Conservation (phyloP, 2,113 vertebrate genomes). For the Glaucomys volans region DNA sequence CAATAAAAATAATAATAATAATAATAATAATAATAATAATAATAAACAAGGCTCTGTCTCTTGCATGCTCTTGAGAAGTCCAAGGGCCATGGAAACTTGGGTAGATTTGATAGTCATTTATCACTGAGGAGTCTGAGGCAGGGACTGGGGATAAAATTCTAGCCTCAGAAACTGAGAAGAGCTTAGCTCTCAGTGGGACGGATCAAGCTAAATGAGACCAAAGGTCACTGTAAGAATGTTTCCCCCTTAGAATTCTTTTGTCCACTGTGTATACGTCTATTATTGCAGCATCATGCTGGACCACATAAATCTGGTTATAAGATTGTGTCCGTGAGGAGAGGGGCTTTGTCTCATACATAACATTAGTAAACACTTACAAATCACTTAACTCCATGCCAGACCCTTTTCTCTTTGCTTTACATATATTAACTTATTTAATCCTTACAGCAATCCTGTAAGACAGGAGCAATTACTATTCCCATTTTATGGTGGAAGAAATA, state of each 20-base stretch:
- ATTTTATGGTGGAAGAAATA: background rate
- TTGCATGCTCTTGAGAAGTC: background rate
- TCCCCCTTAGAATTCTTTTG: background rate
- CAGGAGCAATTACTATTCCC: background rate
- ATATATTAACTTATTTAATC: background rate
- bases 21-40: no score
- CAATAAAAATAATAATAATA: no score
- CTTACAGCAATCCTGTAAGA: background rate
- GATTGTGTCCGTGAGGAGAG: background rate
- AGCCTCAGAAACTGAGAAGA: background rate
- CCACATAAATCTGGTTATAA: background rate
- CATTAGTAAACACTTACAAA: background rate
- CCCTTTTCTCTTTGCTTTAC: background rate
- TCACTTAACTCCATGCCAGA: background rate
- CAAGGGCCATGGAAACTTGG: background rate
- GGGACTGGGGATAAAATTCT: background rate
- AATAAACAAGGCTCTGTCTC: background rate
- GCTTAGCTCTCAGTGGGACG: background rate
- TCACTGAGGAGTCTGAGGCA: background rate
- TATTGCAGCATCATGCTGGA: background rate
- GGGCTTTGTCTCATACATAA: background rate
- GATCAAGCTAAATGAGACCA: background rate
- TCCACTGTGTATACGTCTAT: background rate
- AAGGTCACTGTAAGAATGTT: background rate
- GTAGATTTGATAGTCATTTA: background rate